A percentile compares a stretch with the other conserved stretches of the same genome.
These are phyloP conservation scores for Andrena bicolor DNA, from an alignment of 2,888 invertebrate species.

Conservation along the genomic window DNA sequence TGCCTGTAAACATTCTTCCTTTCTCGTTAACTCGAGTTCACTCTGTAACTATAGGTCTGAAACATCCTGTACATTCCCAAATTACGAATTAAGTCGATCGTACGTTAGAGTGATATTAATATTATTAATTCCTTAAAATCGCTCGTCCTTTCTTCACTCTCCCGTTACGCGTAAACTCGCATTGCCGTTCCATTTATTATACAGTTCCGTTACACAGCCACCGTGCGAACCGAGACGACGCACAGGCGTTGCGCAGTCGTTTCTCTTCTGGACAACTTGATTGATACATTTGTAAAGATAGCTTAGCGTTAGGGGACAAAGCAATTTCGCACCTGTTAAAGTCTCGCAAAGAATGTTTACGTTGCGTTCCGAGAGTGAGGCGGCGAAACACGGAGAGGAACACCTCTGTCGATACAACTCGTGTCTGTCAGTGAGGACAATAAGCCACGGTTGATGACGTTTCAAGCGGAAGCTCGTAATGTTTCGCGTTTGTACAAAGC, in stretches of 20 bases:
- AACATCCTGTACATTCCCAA: conserved; percentile 1
- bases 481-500: conserved; percentile 51
- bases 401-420: conserved; percentile 18
- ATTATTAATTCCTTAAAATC: conserved; percentile 4
- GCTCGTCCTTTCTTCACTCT: conserved; percentile 6
- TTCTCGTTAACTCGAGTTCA: too few relatives aligned
- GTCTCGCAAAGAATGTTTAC: conserved; percentile 39
- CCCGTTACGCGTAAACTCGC: background rate
- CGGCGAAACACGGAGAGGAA: conserved; percentile 10
- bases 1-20: too few relatives aligned
- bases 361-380: conserved; percentile 18
- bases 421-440: conserved; percentile 61
- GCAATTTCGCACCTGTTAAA: conserved; percentile 61
- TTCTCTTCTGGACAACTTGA: background rate
- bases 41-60: too few relatives aligned
- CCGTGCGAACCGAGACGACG: background rate
- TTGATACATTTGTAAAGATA: conserved; percentile 33
- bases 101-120: conserved; percentile 4
- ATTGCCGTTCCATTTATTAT: background rate
- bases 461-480: conserved; percentile 33
- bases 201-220: background rate
- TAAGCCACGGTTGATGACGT: conserved; percentile 34
- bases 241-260: background rate
- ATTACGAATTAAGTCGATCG: conserved; percentile 21
- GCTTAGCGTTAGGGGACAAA: conserved; percentile 33